phyloP scores from a whole-genome alignment of 1,140 invertebrate genomes.

The Magallana gigas region DNA sequence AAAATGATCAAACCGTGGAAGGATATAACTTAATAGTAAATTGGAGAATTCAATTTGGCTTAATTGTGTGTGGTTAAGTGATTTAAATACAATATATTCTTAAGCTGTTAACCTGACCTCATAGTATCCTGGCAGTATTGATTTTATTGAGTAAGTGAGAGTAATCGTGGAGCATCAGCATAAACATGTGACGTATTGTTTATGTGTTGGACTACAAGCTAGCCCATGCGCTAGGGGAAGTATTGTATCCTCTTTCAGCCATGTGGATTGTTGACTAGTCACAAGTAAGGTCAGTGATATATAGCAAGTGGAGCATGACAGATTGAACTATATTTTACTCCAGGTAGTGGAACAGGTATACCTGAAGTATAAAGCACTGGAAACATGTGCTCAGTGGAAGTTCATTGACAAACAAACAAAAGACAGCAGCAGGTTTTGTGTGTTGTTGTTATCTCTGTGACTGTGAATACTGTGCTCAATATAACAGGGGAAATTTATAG shows the following conservation, averaged over 20 bases:
- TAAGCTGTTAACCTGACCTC: neutral
- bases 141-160: conserved; percentile 21
- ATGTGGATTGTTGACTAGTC: too few relatives aligned
- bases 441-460: neutral
- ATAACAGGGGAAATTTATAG: neutral
- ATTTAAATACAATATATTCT: neutral
- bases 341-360: neutral
- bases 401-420: neutral
- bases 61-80: neutral
- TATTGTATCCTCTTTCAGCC: too few relatives aligned
- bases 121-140: neutral
- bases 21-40: too few relatives aligned
- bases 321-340: neutral
- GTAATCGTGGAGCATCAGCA: too few relatives aligned
- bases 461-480: neutral
- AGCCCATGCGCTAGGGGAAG: too few relatives aligned
- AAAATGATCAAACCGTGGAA: too few relatives aligned
- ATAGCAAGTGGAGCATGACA: neutral
- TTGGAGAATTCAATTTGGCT: too few relatives aligned
- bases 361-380: neutral
- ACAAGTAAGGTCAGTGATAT: too few relatives aligned
- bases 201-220: too few relatives aligned
- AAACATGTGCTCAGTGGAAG: neutral
- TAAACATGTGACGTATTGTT: too few relatives aligned
- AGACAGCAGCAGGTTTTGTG: neutral